These are phyloP conservation scores for Drosophila austrosaltans DNA, from an alignment of 2,888 invertebrate genomes.

Conservation along the genomic window DNA sequence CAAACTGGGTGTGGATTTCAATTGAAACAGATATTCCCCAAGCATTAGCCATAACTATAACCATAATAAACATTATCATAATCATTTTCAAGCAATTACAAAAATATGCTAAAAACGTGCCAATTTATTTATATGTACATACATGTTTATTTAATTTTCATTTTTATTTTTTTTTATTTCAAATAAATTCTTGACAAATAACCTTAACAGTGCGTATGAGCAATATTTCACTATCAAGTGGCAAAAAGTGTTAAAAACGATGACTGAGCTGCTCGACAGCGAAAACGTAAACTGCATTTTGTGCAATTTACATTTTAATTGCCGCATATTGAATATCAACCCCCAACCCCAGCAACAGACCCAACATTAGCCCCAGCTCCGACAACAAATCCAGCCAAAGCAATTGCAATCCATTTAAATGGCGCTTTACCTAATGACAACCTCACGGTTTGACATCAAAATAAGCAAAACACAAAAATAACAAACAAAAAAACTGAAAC, in stretches of 20 bases:
- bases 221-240: slow-evolving; percentile 55
- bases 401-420: slow-evolving; percentile 53
- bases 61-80: slow-evolving; percentile 42
- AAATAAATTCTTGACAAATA: slow-evolving; percentile 56
- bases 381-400: slow-evolving; percentile 16
- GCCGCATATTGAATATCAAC: slow-evolving; percentile 59
- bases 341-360: slow-evolving; percentile 4
- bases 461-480: slow-evolving; percentile 4
- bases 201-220: slow-evolving; percentile 72
- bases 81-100: slow-evolving; percentile 50
- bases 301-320: slow-evolving; percentile 76
- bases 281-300: slow-evolving; percentile 55
- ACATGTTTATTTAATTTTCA: slow-evolving; percentile 21
- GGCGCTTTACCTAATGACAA: slow-evolving; percentile 54
- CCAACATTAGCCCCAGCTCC: background rate
- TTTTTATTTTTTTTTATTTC: slow-evolving; percentile 1
- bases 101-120: slow-evolving; percentile 68
- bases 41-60: slow-evolving; percentile 21
- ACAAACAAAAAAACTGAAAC: background rate
- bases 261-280: slow-evolving; percentile 40
- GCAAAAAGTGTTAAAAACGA: slow-evolving; percentile 33
- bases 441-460: slow-evolving; percentile 44
- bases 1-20: slow-evolving; percentile 46
- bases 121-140: slow-evolving; percentile 50
- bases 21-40: slow-evolving; percentile 13